Conservation (phyloP, 2,888 invertebrate species). For the Thymelicus lineola region DNA sequence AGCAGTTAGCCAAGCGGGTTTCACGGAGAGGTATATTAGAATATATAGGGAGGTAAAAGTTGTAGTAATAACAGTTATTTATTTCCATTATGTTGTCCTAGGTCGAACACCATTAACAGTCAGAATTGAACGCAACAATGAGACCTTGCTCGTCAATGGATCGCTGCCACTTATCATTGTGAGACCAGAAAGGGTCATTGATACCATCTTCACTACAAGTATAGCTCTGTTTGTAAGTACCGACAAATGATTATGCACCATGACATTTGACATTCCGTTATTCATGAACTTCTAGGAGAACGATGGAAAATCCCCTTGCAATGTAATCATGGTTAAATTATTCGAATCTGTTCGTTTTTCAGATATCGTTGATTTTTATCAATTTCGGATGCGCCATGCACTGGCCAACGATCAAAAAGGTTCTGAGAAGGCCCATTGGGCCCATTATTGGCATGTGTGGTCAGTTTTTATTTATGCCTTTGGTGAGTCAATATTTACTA, state of each 20-base stretch:
- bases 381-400: slow-evolving; percentile 96
- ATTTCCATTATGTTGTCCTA: slow-evolving; percentile 44
- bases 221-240: slow-evolving; percentile 88
- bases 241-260: too few species aligned
- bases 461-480: slow-evolving; percentile 94
- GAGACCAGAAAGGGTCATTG: slow-evolving; percentile 87
- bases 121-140: slow-evolving; percentile 44
- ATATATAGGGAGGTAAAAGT: too few species aligned
- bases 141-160: slow-evolving; percentile 49
- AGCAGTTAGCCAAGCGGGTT: too few species aligned
- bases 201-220: slow-evolving; percentile 89
- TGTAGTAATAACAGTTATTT: neutral
- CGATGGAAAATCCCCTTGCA: too few species aligned
- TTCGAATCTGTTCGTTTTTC: slow-evolving; percentile 36
- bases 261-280: too few species aligned
- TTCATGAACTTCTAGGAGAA: too few species aligned
- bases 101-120: slow-evolving; percentile 59
- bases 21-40: too few species aligned
- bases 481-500: slow-evolving; percentile 81
- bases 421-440: slow-evolving; percentile 89
- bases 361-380: slow-evolving; percentile 92
- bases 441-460: slow-evolving; percentile 91
- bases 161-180: slow-evolving; percentile 82
- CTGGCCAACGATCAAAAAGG: slow-evolving; percentile 87
- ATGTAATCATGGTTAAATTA: neutral